Conservation (phyloP, 2,888 invertebrate species). For the Leptopterna dolabrata region DNA sequence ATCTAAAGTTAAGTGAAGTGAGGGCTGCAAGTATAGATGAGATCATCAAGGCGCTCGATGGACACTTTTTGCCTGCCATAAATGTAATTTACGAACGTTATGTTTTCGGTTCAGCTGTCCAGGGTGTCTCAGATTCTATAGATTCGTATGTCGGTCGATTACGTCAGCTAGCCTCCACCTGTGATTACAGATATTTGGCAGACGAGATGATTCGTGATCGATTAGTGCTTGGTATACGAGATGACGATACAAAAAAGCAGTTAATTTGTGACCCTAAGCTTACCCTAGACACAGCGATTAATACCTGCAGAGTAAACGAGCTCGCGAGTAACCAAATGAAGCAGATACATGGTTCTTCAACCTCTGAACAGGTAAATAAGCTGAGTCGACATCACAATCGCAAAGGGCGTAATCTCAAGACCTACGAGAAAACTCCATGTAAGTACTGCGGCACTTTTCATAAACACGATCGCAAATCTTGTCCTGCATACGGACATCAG, state of each 20-base stretch:
- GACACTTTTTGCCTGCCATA: not conserved
- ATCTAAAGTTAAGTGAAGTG: not conserved
- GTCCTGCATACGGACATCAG: not conserved
- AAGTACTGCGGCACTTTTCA: conserved; percentile 12
- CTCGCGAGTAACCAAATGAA: conserved; percentile 21
- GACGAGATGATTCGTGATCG: not conserved
- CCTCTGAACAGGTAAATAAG: not conserved
- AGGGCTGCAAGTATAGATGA: not conserved
- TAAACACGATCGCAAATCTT: not conserved
- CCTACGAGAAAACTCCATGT: not conserved
- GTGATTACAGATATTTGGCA: not conserved
- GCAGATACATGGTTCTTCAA: not conserved
- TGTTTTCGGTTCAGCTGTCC: not conserved
- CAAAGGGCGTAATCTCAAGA: not conserved
- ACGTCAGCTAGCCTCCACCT: not conserved
- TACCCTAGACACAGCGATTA: not conserved
- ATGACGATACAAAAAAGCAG: conserved; percentile 10
- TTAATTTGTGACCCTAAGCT: conserved; percentile 19
- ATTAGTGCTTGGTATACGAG: not conserved
- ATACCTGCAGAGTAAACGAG: conserved; percentile 1
- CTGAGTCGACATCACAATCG: not conserved
- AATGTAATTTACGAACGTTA: not conserved
- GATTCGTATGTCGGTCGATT: not conserved
- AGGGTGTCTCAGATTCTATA: not conserved
- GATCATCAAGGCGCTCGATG: not conserved